phyloP scores from a whole-genome alignment of 2,888 invertebrate genomes.

The Leptogaster cylindrica region DNA sequence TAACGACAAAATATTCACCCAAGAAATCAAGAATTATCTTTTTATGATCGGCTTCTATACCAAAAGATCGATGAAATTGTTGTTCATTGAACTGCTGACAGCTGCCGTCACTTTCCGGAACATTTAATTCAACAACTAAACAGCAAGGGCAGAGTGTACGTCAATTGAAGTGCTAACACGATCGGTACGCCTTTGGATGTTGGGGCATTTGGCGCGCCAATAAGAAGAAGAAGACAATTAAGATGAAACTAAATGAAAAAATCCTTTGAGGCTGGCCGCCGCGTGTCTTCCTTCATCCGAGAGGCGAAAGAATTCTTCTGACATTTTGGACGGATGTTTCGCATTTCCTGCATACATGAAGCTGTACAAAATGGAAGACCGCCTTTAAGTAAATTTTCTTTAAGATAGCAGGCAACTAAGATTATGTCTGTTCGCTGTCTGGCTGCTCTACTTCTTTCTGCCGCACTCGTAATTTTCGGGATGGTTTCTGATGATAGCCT shows the following conservation, averaged over 20 bases:
- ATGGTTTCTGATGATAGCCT: constrained; percentile 31
- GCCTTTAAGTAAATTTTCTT: constrained; percentile 8
- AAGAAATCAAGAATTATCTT: constrained; percentile 5
- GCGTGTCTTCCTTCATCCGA: constrained; percentile 28
- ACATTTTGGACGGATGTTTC: constrained; percentile 38
- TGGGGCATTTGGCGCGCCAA: neutral
- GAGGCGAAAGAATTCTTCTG: constrained; percentile 15
- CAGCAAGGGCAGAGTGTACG: constrained; percentile 22
- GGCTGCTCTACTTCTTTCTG: neutral
- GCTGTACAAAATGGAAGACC: neutral
- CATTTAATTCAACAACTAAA: constrained; percentile 3
- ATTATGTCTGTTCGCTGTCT: constrained; percentile 25
- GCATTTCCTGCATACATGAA: constrained; percentile 33
- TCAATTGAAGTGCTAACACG: constrained; percentile 27
- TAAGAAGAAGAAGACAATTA: neutral
- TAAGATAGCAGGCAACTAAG: neutral
- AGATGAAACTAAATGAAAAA: neutral
- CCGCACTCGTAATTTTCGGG: constrained; percentile 23
- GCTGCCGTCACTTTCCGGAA: neutral
- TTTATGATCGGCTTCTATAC: constrained; percentile 2
- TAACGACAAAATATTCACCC: neutral
- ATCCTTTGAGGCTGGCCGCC: constrained; percentile 33
- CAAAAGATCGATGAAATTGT: neutral
- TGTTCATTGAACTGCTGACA: neutral
- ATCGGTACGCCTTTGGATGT: constrained; percentile 6